Base-by-base conservation (phyloP, 1,140 invertebrate genomes). In the Dendroctonus valens region DNA sequence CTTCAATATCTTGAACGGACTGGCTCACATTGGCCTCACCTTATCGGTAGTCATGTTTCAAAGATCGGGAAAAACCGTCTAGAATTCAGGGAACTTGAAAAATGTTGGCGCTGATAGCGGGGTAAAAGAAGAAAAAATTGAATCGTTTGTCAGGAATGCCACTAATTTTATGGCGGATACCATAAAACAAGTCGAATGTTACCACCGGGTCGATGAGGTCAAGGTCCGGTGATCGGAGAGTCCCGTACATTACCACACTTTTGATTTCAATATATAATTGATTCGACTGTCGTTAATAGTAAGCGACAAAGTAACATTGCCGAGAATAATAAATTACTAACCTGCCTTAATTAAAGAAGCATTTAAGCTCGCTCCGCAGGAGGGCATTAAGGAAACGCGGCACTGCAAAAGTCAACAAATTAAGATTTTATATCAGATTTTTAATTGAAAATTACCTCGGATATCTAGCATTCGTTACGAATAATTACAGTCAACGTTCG, bases 381-480 rank as follows among this genome's bases (percentile, higher is more conserved):
- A 55, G 7, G 53, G 53, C n/a, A 46, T 46, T 46, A 46, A 46
- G n/a, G 42, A 46, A 46, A 46, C n/a, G n/a, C 42, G 8, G n/a
- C 42, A 46, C n/a, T 4, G 8, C 42, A 46, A 12, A 46, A 46
- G 42, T 12, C 8, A 51, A 51, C 49, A 51, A 44, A 58, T 58
- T 46, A 26, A 58, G 55, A 58, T 58, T 58, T 44, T 46, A 58
- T 44, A 51, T 51, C 9, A 7, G 49, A 58, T 58, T 58, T 58
- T 58, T 46, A 58, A 58, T 44, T 58, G 55, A 58, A 58, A 58
- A 58, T 58, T 58, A 58, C 55, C 14, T n/a, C 39, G 26, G 8
- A 11, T 58, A 58, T 58, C 55, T 58, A 37, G 55, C 55, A 58
- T 58, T 58, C 55, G 55, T 44, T 41, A n/a, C 11, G 41, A 58